Base-by-base conservation (phyloP, 2,797 vertebrate species). In the Fistularia tabacaria region DNA sequence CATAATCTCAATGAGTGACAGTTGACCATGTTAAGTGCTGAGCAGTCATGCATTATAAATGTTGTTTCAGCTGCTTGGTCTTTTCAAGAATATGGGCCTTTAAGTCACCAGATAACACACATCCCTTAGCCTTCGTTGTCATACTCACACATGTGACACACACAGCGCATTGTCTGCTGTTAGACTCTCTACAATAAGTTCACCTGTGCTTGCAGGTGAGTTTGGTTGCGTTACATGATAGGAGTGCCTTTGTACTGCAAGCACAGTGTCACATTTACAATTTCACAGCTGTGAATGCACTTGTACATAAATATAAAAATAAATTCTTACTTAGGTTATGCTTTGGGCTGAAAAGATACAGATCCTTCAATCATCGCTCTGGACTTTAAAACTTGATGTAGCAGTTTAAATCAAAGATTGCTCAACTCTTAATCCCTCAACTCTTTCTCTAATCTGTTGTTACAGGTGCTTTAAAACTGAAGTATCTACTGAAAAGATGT, bases 291-390 rank as follows among this genome's bases (percentile, higher is more conserved):
- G 14, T 51, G 53, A 37, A 39, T 39, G 8, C 46, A 47, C 43
- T 15, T n/a, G 14, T 42, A 48, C 14, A 12, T 25, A 49, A 38
- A 36, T 53, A 54, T 15, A 41, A 3, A 40, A 40, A 40, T 25
- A 25, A 25, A 25, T 5, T 25, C 25, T 25, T 25, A 25, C 5
- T 25, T 25, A 25, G 25, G 25, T 40, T 40, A 40, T 48, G 59
- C 79, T 84, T 83, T 83, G 80, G 85, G 80, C 71, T 70, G 53
- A 42, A 25, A 58, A 64, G 66, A 67, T 48, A 80, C 69, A 82
- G 62, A 51, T 9, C 71, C 65, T 73, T 46, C 6, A 62, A 77
- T 74, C 68, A 49, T 57, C 25, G 58, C 58, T 77, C 70, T 42
- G 64, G 55, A 54, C 78, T 83, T 70, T 11, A 64, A 52, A 57